Evolutionary conservation across 2,888 invertebrate species (phyloP).

Genomic region (Charanyca ferruginea): DNA sequence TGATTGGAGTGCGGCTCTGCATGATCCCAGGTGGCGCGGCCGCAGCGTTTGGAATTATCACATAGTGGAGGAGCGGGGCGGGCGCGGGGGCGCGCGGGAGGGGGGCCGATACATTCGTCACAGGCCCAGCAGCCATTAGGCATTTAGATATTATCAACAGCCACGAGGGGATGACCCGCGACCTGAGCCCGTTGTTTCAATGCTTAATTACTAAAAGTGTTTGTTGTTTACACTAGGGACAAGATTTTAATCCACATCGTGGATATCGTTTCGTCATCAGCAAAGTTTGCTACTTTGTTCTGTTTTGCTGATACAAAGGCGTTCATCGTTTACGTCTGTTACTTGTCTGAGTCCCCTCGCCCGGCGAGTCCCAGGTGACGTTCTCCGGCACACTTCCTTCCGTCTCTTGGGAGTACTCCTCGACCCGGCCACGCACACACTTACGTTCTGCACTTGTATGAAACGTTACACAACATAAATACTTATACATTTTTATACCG

Average conservation of each 20-base stretch:
- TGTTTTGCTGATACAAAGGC: slow-evolving; percentile 59
- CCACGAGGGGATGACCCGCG: slow-evolving; percentile 87
- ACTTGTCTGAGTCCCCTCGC: slow-evolving; percentile 70
- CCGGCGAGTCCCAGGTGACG: slow-evolving; percentile 85
- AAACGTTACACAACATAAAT: slow-evolving; percentile 30
- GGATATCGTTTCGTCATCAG: slow-evolving; percentile 63
- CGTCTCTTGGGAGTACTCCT: slow-evolving; percentile 84
- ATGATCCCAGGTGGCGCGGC: slow-evolving; percentile 91
- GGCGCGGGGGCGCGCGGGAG: slow-evolving; percentile 65
- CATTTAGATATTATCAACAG: slow-evolving; percentile 91
- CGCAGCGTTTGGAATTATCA: slow-evolving; percentile 92
- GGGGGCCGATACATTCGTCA: slow-evolving; percentile 89
- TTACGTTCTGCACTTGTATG: slow-evolving; percentile 50
- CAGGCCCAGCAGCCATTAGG: slow-evolving; percentile 92
- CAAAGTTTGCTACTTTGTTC: slow-evolving; percentile 60
- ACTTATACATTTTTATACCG: slow-evolving; percentile 17
- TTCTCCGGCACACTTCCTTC: slow-evolving; percentile 88
- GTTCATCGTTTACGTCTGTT: slow-evolving; percentile 77
- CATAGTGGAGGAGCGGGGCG: slow-evolving; percentile 88
- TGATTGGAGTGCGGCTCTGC: slow-evolving; percentile 82
- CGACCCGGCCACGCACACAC: slow-evolving; percentile 81
- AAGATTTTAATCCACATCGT: slow-evolving; percentile 69
- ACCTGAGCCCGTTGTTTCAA: slow-evolving; percentile 86
- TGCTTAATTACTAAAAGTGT: slow-evolving; percentile 90
- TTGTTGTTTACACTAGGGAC: slow-evolving; percentile 80